A percentile compares a stretch with the other conserved stretches of the same genome.
phyloP scores from a whole-genome alignment of 2,113 vertebrate species.

The Cochlearius cochlearius region DNA sequence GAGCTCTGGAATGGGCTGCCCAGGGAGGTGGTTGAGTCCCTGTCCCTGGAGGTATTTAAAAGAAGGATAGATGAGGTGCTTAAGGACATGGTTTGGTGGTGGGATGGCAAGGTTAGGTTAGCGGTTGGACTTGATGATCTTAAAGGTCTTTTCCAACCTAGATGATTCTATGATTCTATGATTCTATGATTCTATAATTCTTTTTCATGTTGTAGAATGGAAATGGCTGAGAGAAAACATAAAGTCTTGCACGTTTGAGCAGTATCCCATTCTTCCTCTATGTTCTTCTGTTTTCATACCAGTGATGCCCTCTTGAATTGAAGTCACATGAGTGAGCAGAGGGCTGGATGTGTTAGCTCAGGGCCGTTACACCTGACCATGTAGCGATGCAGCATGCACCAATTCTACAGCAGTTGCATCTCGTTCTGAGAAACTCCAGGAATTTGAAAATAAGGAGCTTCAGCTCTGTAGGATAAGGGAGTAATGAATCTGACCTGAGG shows the following conservation, averaged over 20 bases:
- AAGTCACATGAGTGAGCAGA: rapidly evolving
- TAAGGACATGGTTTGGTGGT: too few species aligned
- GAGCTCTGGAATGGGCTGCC: too few species aligned
- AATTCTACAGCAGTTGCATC: neutral
- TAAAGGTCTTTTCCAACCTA: too few species aligned
- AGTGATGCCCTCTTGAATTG: neutral
- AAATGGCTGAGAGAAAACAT: neutral
- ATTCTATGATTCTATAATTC: too few species aligned
- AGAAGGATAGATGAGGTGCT: too few species aligned
- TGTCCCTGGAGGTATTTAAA: too few species aligned
- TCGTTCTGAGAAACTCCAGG: neutral
- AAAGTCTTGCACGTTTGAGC: neutral
- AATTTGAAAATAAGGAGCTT: neutral
- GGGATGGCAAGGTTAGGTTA: too few species aligned
- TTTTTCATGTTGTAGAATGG: neutral
- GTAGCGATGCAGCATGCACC: rapidly evolving
- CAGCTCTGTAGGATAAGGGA: neutral
- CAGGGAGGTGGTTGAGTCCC: too few species aligned
- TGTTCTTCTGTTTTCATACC: neutral
- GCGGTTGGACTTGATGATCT: too few species aligned
- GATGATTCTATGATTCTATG: too few species aligned
- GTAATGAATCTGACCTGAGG: neutral
- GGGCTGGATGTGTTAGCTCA: neutral
- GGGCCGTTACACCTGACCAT: neutral
- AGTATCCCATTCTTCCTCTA: neutral